Percentiles rank a stretch among this genome's conserved stretches.
phyloP scores from a whole-genome alignment of 2,888 invertebrate species.

The Hypercompe scribonia region DNA sequence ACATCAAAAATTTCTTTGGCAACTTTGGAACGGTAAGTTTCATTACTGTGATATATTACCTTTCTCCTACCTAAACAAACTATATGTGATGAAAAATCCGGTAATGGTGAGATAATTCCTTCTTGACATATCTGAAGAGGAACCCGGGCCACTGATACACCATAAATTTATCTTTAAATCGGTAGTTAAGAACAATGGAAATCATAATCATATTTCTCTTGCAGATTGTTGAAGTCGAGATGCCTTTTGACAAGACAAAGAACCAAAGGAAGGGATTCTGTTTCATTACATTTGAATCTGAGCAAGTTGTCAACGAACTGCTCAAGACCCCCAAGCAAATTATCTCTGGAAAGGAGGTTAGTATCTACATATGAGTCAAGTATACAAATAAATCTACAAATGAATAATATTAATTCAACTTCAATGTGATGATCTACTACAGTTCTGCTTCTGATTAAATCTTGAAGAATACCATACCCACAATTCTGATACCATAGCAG shows the following conservation, averaged over 20 bases:
- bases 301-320: constrained; percentile 96
- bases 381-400: too few species aligned
- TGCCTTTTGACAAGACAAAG: constrained; percentile 99
- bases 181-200: background rate
- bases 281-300: constrained; percentile 98
- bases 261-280: constrained; percentile 98
- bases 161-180: background rate
- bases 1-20: constrained; percentile 96
- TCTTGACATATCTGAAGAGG: constrained; percentile 75
- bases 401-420: background rate
- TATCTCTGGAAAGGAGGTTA: constrained; percentile 96
- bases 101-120: constrained; percentile 80
- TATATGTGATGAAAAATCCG: constrained; percentile 79
- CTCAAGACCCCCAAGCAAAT: constrained; percentile 97
- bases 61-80: background rate
- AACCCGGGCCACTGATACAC: constrained; percentile 81
- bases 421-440: constrained; percentile 38
- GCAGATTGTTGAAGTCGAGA: constrained; percentile 97
- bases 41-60: background rate
- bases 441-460: constrained; percentile 47
- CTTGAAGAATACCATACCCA: constrained; percentile 37
- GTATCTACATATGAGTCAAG: too few species aligned
- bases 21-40: constrained; percentile 96
- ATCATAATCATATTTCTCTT: constrained; percentile 50
- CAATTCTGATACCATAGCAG: constrained; percentile 6